Evolutionary conservation across 2,113 vertebrate genomes (phyloP), one percentile per base, ranked within the genome.

Genomic region (Mirounga angustirostris): DNA sequence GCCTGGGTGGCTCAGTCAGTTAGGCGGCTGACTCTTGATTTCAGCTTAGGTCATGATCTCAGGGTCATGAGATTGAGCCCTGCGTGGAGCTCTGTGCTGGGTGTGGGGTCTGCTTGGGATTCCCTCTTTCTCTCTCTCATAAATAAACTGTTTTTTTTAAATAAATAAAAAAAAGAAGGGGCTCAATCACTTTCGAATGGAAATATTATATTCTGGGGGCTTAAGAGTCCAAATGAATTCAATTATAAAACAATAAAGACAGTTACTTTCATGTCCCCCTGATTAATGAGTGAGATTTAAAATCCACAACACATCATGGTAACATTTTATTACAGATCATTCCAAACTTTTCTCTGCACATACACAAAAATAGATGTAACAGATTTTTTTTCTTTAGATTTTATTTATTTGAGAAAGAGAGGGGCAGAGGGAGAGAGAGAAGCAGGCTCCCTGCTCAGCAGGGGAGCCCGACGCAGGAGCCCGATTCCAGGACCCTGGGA

Each of bases 271-370:
- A 91, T 79, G n/a, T 59, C 13, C 12, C 11, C 18, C 58, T 84
- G 30, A 67, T 76, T 52, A 91, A 92, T 71, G 19, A 61, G 89
- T 85, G 8, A 93, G 79, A 71, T 61, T 76, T 87, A 50, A 93
- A 95, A 67, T 65, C 18, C 10, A 76, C 16, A 76, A 36, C 43
- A 83, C 26, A 95, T 84, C 43, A 52, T 11, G 59, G 1, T 52
- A 79, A 95, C 52, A 61, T 82, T 69, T 52, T 78, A 73, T 28
- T 63, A 89, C 46, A 43, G 33, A 73, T 65, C 59, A 94, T 78
- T 69, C 74, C 76, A 84, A 82, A n/a, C 86, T 50, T 95, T 74
- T 73, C 50, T 87, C 87, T 69, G 36, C 36, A 91, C 40, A 61
- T 43, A 43, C n/a, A 11, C 58, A 59, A 80, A 97, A 79, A 63